Evolutionary conservation across 2,113 vertebrate genomes (phyloP).

Genomic region (Hoplias malabaricus): DNA sequence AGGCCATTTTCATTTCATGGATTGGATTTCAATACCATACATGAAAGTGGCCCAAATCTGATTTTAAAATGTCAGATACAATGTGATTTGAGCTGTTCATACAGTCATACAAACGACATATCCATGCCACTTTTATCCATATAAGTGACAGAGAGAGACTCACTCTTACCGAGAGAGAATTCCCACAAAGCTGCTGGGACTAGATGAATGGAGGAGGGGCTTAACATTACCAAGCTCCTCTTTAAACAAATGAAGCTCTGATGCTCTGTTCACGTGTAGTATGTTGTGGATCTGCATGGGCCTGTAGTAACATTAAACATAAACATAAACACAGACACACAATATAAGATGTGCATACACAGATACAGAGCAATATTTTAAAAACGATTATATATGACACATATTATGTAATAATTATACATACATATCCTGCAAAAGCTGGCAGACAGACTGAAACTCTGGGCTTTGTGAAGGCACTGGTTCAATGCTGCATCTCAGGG

Average conservation of each 20-base stretch:
- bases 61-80: too few relatives aligned
- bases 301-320: conserved; percentile 45
- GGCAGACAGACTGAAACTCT: conserved; percentile 71
- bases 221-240: conserved; percentile 75
- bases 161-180: conserved; percentile 85
- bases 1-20: too few relatives aligned
- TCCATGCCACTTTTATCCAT: too few relatives aligned
- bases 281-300: conserved; percentile 72
- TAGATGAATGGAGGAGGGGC: conserved; percentile 78
- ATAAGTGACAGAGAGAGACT: not conserved
- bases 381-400: not conserved
- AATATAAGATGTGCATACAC: not conserved
- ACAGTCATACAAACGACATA: too few relatives aligned
- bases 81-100: too few relatives aligned
- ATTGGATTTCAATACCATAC: too few relatives aligned
- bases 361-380: not conserved
- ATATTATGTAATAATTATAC: not conserved
- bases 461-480: conserved; percentile 60
- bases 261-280: conserved; percentile 71
- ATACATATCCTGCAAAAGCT: conserved; percentile 62
- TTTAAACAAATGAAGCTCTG: conserved; percentile 76
- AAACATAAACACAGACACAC: not conserved
- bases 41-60: too few relatives aligned
- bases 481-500: conserved; percentile 82
- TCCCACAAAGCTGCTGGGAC: conserved; percentile 79